phyloP scores from a whole-genome alignment of 2,888 invertebrate species.

The Dryocosmus kuriphilus region DNA sequence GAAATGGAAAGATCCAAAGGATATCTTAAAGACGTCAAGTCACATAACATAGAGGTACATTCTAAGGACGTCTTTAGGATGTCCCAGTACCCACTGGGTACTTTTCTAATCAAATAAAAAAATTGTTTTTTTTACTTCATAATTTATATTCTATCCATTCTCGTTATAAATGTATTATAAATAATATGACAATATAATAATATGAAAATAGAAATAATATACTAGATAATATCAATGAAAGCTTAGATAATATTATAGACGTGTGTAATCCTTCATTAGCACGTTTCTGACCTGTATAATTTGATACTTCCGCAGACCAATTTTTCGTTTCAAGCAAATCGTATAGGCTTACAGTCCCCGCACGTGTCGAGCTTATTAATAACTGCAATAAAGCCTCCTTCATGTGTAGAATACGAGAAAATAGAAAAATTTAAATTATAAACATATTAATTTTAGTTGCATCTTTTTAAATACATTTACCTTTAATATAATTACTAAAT shows the following conservation, averaged over 20 bases:
- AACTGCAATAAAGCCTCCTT: not conserved
- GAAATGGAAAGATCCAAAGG: too few relatives aligned
- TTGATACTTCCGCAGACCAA: constrained; percentile 34
- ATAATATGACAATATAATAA: too few relatives aligned
- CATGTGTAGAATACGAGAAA: not conserved
- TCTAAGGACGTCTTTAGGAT: too few relatives aligned
- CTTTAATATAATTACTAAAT: too few relatives aligned
- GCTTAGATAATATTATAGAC: not conserved
- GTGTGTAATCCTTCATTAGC: constrained; percentile 8
- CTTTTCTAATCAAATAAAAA: too few relatives aligned
- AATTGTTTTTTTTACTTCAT: too few relatives aligned
- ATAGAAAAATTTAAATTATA: not conserved
- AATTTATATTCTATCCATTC: too few relatives aligned
- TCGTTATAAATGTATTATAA: too few relatives aligned
- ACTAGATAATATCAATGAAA: not conserved
- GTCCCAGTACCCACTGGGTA: too few relatives aligned
- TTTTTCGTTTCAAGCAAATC: constrained; percentile 20
- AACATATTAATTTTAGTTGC: not conserved
- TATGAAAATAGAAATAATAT: not conserved
- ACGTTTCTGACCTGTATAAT: constrained; percentile 20
- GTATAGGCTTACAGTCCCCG: constrained; percentile 1
- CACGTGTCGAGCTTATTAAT: constrained; percentile 24
- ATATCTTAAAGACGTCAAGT: too few relatives aligned
- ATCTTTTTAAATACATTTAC: too few relatives aligned
- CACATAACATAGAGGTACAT: too few relatives aligned